phyloP scores from a whole-genome alignment of 2,113 vertebrate species.

The Notothenia coriiceps region DNA sequence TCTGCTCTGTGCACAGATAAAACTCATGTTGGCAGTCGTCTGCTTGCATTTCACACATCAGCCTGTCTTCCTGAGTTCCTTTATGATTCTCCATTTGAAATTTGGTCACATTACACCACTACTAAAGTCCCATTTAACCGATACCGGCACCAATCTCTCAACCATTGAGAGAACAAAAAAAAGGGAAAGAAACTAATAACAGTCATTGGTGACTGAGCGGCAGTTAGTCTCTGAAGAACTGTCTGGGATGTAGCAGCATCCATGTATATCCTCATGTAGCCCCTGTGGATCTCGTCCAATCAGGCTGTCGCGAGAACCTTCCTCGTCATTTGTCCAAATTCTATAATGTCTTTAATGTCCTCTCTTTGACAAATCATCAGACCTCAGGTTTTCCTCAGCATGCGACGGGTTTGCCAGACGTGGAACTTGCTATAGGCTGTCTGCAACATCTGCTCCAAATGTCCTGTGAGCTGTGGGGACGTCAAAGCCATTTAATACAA shows the following conservation, averaged over 20 bases:
- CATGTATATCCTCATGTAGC: slow-evolving; percentile 47
- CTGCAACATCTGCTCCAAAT: slow-evolving; percentile 98
- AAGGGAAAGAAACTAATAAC: slow-evolving; percentile 64
- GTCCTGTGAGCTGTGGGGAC: slow-evolving; percentile 89
- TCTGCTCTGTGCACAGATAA: slow-evolving; percentile 46
- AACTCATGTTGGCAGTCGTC: slow-evolving; percentile 48
- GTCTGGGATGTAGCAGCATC: slow-evolving; percentile 65
- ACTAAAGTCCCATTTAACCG: slow-evolving; percentile 56
- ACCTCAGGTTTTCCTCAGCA: slow-evolving; percentile 96
- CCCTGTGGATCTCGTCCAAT: slow-evolving; percentile 52
- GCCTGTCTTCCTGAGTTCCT: slow-evolving; percentile 73
- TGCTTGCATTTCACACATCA: slow-evolving; percentile 51
- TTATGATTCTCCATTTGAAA: slow-evolving; percentile 63
- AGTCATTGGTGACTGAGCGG: slow-evolving; percentile 70
- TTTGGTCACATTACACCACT: slow-evolving; percentile 78
- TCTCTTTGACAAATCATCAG: slow-evolving; percentile 33
- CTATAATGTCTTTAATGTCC: slow-evolving; percentile 42
- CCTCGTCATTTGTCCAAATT: slow-evolving; percentile 49
- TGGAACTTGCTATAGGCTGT: slow-evolving; percentile 97
- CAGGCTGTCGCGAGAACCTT: slow-evolving; percentile 51
- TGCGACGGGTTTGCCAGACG: slow-evolving; percentile 94
- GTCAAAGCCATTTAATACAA: slow-evolving; percentile 7
- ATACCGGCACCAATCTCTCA: slow-evolving; percentile 51
- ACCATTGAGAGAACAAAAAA: slow-evolving; percentile 61
- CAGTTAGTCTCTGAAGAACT: slow-evolving; percentile 64